phyloP scores from a whole-genome alignment of 1,140 invertebrate genomes.

The Hylaeus volcanicus region DNA sequence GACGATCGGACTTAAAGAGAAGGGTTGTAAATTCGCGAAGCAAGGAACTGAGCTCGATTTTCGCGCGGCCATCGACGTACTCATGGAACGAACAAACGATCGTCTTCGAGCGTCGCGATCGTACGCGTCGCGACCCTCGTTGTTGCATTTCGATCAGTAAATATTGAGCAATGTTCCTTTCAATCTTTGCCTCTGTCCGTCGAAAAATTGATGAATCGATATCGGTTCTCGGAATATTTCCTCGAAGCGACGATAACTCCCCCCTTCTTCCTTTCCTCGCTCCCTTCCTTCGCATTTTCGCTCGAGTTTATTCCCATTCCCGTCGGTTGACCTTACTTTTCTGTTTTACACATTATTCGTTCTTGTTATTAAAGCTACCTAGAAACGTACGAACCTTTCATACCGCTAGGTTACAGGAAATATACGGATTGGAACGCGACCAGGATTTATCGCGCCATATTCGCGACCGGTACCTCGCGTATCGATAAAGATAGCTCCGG shows the following conservation, averaged over 20 bases:
- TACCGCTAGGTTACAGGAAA: not conserved
- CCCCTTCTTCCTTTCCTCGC: not conserved
- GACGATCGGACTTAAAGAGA: not conserved
- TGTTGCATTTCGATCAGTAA: slow-evolving; percentile 44
- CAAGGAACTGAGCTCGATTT: slow-evolving; percentile 4
- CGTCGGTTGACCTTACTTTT: not conserved
- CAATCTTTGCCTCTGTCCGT: slow-evolving; percentile 50
- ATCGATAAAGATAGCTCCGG: not conserved
- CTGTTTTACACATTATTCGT: not conserved
- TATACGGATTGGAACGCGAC: slow-evolving; percentile 1
- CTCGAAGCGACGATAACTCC: not conserved
- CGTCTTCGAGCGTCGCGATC: not conserved
- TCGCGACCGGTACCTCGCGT: not conserved
- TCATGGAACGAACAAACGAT: slow-evolving; percentile 15
- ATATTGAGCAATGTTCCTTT: slow-evolving; percentile 65
- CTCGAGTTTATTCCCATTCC: not conserved
- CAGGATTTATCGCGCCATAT: not conserved
- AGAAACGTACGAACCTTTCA: not conserved
- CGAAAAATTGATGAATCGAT: slow-evolving; percentile 15
- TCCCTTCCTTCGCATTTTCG: slow-evolving; percentile 24
- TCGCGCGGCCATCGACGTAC: not conserved
- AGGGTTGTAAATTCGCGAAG: slow-evolving; percentile 3
- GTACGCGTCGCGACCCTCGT: slow-evolving; percentile 28
- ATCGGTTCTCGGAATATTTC: not conserved
- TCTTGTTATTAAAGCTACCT: slow-evolving; percentile 11